A percentile compares a stretch with the other conserved stretches of the same genome.
These are phyloP conservation scores for Neopelma chrysocephalum DNA, from an alignment of 2,797 vertebrate genomes.

Conservation along the genomic window DNA sequence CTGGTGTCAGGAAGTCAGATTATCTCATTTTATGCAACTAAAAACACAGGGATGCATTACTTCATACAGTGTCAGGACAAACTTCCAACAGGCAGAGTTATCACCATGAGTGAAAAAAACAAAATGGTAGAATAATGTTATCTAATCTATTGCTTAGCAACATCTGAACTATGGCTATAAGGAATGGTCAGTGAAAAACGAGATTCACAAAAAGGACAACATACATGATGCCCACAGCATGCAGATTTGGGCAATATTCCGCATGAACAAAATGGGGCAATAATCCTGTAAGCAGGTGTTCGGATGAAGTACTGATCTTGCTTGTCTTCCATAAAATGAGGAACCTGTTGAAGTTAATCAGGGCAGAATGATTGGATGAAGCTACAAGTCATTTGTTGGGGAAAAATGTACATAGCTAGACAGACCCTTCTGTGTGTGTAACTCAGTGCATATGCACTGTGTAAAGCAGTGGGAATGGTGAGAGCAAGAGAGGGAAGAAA, in stretches of 20 bases:
- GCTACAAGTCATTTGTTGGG: neutral
- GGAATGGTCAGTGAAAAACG: neutral
- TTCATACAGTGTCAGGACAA: neutral
- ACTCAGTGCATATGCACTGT: fast-evolving
- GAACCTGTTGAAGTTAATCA: constrained; percentile 18
- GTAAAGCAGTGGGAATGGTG: neutral
- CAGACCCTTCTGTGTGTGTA: neutral
- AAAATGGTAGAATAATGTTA: neutral
- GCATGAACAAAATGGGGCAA: neutral
- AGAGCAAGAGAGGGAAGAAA: neutral
- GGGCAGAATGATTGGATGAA: constrained; percentile 30
- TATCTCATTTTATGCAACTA: neutral
- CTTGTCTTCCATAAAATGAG: neutral
- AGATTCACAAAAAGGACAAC: neutral
- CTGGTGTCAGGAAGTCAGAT: neutral
- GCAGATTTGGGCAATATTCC: neutral
- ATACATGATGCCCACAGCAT: neutral
- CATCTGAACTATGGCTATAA: neutral
- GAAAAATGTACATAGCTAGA: neutral
- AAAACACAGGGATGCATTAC: neutral
- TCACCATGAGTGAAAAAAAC: neutral
- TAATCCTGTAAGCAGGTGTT: neutral
- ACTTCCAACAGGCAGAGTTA: neutral
- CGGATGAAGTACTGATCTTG: neutral
- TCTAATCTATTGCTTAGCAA: neutral